Percentiles rank a stretch among this genome's conserved stretches.
Evolutionary conservation across 1,140 invertebrate genomes (phyloP).

Genomic region (Idris sp.): DNA sequence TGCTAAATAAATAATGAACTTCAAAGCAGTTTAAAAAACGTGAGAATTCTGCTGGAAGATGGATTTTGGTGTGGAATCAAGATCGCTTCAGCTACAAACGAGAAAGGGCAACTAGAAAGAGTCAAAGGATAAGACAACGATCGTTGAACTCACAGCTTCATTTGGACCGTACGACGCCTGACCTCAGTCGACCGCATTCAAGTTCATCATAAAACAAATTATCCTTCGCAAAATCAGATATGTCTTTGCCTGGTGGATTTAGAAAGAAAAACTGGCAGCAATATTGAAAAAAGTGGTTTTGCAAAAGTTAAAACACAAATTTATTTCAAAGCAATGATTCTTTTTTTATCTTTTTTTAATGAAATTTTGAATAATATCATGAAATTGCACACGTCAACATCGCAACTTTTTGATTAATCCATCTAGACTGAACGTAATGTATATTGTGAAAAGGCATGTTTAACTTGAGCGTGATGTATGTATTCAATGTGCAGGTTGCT

Average conservation of each 20-base stretch:
- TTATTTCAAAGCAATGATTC: too few species aligned
- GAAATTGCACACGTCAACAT: too few species aligned
- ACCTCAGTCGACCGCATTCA: slow-evolving; percentile 44
- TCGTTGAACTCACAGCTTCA: slow-evolving; percentile 56
- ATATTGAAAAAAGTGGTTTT: too few species aligned
- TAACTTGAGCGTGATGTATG: slow-evolving; percentile 35
- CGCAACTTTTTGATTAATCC: too few species aligned
- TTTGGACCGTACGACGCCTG: slow-evolving; percentile 41
- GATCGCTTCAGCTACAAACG: slow-evolving; percentile 50
- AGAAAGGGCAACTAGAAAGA: slow-evolving; percentile 33
- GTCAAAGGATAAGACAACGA: slow-evolving; percentile 57
- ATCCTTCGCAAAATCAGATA: slow-evolving; percentile 31
- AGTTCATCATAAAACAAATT: slow-evolving; percentile 47
- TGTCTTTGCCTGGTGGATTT: slow-evolving; percentile 19
- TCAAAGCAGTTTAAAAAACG: slow-evolving; percentile 25
- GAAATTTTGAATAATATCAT: too few species aligned
- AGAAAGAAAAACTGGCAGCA: slow-evolving; percentile 9
- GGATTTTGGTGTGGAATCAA: slow-evolving; percentile 59
- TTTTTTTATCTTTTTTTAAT: too few species aligned
- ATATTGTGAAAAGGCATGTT: too few species aligned
- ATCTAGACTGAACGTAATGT: slow-evolving; percentile 8
- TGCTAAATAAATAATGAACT: too few species aligned
- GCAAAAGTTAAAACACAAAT: too few species aligned
- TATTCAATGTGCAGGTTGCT: slow-evolving; percentile 13
- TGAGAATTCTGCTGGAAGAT: slow-evolving; percentile 53